phyloP scores from a whole-genome alignment of 2,797 vertebrate species.

The Oreochromis mossambicus region DNA sequence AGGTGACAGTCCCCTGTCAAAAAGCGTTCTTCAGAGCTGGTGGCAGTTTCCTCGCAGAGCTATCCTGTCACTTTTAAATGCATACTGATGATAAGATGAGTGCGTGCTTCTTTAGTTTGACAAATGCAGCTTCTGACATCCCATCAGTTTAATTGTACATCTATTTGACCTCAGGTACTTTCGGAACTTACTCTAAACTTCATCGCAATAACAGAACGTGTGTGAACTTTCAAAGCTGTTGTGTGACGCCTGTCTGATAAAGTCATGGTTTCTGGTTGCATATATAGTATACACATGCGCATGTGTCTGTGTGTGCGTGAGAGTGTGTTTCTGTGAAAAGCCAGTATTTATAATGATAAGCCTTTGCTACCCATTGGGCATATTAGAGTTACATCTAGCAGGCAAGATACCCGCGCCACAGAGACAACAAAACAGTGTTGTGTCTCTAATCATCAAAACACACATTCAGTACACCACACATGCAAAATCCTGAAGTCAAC shows the following conservation, averaged over 20 bases:
- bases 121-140: slow-evolving; percentile 38
- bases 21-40: not conserved
- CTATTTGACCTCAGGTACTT: slow-evolving; percentile 37
- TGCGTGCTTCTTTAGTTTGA: slow-evolving; percentile 21
- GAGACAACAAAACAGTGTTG: not conserved
- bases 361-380: not conserved
- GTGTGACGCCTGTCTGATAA: not conserved
- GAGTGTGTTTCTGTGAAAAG: not conserved
- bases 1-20: slow-evolving; percentile 19
- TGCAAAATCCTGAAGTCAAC: not conserved
- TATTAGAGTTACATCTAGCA: not conserved
- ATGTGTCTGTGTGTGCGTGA: not conserved
- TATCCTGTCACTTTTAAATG: slow-evolving; percentile 11
- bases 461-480: not conserved
- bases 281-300: not conserved
- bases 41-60: not conserved
- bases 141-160: slow-evolving; percentile 50
- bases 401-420: not conserved
- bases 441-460: not conserved
- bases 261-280: not conserved
- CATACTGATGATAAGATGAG: slow-evolving; percentile 4
- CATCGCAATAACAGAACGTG: not conserved
- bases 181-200: slow-evolving; percentile 19
- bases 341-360: not conserved
- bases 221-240: not conserved